Evolutionary conservation across 2,113 vertebrate genomes (phyloP), one percentile per base, ranked within the genome.

Genomic region (Phalacrocorax brasilianus): DNA sequence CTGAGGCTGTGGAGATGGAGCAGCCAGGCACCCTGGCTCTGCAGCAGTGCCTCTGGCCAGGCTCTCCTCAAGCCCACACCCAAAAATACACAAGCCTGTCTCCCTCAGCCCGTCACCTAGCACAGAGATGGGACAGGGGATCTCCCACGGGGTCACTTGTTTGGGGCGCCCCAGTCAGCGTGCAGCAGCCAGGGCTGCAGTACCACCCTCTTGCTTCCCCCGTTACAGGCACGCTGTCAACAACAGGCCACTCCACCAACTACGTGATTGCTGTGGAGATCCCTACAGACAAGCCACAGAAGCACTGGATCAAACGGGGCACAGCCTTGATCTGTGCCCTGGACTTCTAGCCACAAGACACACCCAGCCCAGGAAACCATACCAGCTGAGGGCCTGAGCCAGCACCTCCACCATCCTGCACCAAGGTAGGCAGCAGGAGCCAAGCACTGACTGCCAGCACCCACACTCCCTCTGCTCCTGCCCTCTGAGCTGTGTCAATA

Each of bases 251-350:
- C 89, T 99, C 99, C 59, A 99, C 99, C 63, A 99, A 99, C 97
- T 99, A 99, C 0, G 97, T 99, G 85, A 98, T 98, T 16, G 98
- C 99, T 8, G 98, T 99, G 96, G 99, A 99, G 96, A 98, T 99
- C 92, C 98, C 99, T n/a, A 98, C 98, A 0, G 55, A 96, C 72
- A 96, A 88, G 44, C 89, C 94, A 2, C 98, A 99, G 96, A 97
- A 97, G 79, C 98, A 99, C 97, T 99, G 99, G 99, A 99, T 99
- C 97, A 99, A 99, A 97, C 96, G 96, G 42, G 99, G 99, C 44
- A 98, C 99, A 4, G 99, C 99, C 28, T 97, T 99, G 85, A 98
- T 99, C 96, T 99, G 99, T 70, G 98, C 99, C 38, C 98, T 99
- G 92, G 99, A 99, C 95, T 99, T 99, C 95, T 99, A 98, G 82